A percentile compares a stretch with the other conserved stretches of the same genome.
Evolutionary conservation across 2,797 vertebrate species (phyloP).

Genomic region (Diceros bicornis): DNA sequence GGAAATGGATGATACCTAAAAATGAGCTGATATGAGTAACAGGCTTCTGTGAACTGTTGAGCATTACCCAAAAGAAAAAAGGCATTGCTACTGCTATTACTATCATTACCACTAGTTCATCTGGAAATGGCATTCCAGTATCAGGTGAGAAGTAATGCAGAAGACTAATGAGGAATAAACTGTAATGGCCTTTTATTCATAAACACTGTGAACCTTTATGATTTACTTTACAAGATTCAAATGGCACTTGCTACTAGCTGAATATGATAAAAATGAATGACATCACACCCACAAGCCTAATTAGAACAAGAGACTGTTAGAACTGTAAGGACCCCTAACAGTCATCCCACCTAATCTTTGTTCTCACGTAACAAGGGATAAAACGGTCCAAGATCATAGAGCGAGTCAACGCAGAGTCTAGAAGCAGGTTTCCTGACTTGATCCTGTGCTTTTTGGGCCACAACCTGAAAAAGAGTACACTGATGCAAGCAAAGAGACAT

Average conservation of each 20-base stretch:
- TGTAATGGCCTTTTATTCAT: background rate
- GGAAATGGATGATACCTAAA: background rate
- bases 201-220: background rate
- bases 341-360: background rate
- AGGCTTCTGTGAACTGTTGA: background rate
- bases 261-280: background rate
- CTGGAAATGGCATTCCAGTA: background rate
- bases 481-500: fast-evolving
- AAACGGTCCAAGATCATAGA: background rate
- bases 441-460: background rate
- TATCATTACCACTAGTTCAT: background rate
- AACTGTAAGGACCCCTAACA: background rate
- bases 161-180: background rate
- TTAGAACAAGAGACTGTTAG: background rate
- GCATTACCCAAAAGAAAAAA: background rate
- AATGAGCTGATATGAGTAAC: background rate
- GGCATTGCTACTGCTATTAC: background rate
- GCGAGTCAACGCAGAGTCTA: background rate
- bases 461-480: background rate
- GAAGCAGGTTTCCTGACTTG: background rate
- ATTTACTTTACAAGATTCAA: background rate
- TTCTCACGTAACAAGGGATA: background rate
- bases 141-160: background rate
- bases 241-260: background rate
- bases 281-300: background rate